These are phyloP conservation scores for Steromphala cineraria DNA, from an alignment of 2,888 invertebrate species.

Conservation along the genomic window DNA sequence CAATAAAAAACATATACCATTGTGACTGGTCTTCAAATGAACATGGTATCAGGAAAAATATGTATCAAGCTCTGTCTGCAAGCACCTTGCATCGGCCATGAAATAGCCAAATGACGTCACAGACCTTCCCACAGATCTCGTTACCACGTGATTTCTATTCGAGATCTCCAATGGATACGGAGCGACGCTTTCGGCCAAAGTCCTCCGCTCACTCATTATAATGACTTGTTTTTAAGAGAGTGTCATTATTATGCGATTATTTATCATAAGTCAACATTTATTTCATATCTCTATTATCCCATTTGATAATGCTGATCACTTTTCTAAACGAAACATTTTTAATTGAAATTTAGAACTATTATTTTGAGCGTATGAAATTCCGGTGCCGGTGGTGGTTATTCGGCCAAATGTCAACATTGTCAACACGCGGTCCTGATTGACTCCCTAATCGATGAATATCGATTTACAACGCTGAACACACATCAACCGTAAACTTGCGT, in stretches of 20 bases:
- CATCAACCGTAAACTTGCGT: not conserved
- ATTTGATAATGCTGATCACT: too few species aligned
- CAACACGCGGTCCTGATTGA: not conserved
- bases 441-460: not conserved
- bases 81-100: not conserved
- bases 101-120: not conserved
- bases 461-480: not conserved
- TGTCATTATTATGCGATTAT: too few species aligned
- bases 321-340: too few species aligned
- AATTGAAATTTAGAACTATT: not conserved
- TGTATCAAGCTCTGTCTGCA: not conserved
- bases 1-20: not conserved
- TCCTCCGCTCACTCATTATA: too few species aligned
- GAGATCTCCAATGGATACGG: constrained; percentile 20
- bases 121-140: constrained; percentile 2
- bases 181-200: not conserved
- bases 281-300: too few species aligned
- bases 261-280: too few species aligned
- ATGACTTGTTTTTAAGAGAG: too few species aligned
- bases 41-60: not conserved
- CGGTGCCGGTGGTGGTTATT: not conserved
- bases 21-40: not conserved
- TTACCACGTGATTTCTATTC: not conserved
- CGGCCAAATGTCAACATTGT: constrained; percentile 6
- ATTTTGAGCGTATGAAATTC: not conserved